phyloP scores from a whole-genome alignment of 2,888 invertebrate species.

The Aspidiotus destructor region DNA sequence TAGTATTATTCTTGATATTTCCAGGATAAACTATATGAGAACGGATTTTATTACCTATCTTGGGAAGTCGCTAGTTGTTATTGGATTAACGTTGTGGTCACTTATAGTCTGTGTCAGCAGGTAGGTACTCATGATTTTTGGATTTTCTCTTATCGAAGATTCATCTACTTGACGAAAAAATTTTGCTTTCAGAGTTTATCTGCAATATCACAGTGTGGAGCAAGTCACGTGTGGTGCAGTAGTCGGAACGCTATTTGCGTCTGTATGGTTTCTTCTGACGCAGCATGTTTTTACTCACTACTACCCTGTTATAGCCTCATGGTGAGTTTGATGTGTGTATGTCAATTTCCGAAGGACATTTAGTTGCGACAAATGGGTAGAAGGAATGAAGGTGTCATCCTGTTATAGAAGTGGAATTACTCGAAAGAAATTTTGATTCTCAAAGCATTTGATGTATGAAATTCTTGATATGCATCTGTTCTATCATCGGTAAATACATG shows the following conservation, averaged over 20 bases:
- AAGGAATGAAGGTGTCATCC: too few species aligned
- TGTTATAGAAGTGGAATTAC: too few species aligned
- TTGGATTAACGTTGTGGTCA: slow-evolving; percentile 21
- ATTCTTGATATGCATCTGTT: too few species aligned
- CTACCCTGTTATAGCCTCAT: slow-evolving; percentile 73
- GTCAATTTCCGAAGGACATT: too few species aligned
- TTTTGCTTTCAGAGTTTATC: slow-evolving; percentile 55
- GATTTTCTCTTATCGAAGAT: slow-evolving; percentile 42
- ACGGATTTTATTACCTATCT: slow-evolving; percentile 15
- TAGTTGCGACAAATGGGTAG: too few species aligned
- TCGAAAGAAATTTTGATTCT: too few species aligned
- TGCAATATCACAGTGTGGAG: slow-evolving; percentile 71
- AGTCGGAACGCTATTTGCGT: slow-evolving; percentile 63
- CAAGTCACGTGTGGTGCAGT: slow-evolving; percentile 73
- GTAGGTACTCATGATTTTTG: slow-evolving; percentile 24
- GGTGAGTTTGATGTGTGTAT: slow-evolving; percentile 50
- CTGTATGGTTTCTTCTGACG: slow-evolving; percentile 70
- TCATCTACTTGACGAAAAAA: not conserved
- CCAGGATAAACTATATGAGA: slow-evolving; percentile 19
- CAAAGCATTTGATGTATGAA: too few species aligned
- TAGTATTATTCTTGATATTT: not conserved
- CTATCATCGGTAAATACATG: too few species aligned
- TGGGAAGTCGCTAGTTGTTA: slow-evolving; percentile 14
- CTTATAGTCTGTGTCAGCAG: slow-evolving; percentile 34
- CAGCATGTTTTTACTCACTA: slow-evolving; percentile 71